Evolutionary conservation across 1,140 invertebrate genomes (phyloP), one percentile per base, ranked within the genome.

Genomic region (Hyles vespertilio): DNA sequence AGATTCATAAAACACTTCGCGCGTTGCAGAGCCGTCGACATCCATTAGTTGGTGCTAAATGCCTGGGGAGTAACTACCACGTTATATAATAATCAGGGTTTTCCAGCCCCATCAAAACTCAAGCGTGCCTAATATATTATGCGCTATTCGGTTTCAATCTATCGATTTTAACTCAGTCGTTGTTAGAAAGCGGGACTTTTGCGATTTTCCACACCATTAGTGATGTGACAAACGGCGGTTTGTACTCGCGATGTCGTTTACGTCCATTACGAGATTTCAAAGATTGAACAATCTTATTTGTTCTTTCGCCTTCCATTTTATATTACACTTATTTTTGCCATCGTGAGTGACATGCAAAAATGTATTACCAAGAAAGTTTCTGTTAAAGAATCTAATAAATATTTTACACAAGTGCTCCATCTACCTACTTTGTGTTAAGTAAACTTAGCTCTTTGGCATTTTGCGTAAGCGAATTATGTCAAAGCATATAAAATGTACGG

Each of bases 191-290:
- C 70, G 74, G 70, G 65, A 72, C 69, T 80, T 77, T 68, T 60
- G 64, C 72, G 79, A 84, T 84, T 84, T 84, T 82, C 76, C 70
- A 59, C 73, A 57, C 77, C 78, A 84, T 84, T 82, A 81, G 72
- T 79, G 62, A 70, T 73, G 75, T 84, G 81, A 82, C 78, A 82
- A 82, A 81, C 74, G 70, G 70, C 66, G 75, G 72, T 81, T 82
- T 82, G 77, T 81, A 80, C 70, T 81, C 70, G 62, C 70, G 72
- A 77, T 79, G 78, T 78, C 81, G 72, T 84, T 79, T 84, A 72
- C 73, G 68, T 79, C 75, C 69, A 79, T 82, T 78, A 80, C 66
- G 70, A 69, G 74, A 77, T 81, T 79, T 67, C 62, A 65, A 70
- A 75, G 70, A 78, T 77, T 68, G 63, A 68, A 78, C 66, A 73